A percentile compares a stretch with the other conserved stretches of the same genome.
phyloP scores from a whole-genome alignment of 37 sponge, comb jelly and placozoan species.

The Spongilla lacustris region DNA sequence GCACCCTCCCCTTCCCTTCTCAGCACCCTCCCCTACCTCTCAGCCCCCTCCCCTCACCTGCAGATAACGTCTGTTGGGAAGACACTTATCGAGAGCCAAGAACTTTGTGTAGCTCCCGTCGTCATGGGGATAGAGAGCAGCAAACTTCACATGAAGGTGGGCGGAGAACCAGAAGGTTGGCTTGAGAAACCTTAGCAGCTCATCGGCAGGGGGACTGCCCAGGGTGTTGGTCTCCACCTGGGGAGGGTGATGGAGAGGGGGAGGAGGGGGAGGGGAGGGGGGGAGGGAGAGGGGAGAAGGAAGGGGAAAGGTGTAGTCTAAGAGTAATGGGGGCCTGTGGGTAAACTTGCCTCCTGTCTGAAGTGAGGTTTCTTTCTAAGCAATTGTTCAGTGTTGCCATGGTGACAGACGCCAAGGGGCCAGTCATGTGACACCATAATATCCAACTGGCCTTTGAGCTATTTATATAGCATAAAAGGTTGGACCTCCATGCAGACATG shows the following conservation, averaged over 20 bases:
- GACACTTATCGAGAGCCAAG: constrained; percentile 93
- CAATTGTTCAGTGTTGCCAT: constrained; percentile 84
- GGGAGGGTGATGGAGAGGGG: not conserved
- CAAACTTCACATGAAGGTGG: constrained; percentile 95
- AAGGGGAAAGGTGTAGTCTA: too few species aligned
- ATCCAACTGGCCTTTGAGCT: constrained; percentile 80
- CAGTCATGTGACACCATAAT: constrained; percentile 97
- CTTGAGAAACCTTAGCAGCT: constrained; percentile 70
- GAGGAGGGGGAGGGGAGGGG: not conserved
- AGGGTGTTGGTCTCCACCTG: constrained; percentile 63
- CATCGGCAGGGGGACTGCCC: constrained; percentile 84
- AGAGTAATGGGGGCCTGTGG: too few species aligned
- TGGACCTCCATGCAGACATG: too few species aligned
- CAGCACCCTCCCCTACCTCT: constrained; percentile 31
- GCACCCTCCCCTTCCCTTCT: not conserved
- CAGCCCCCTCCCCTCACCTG: constrained; percentile 41
- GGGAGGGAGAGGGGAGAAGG: too few species aligned
- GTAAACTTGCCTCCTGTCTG: constrained; percentile 82
- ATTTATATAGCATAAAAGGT: not conserved
- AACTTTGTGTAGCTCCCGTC: constrained; percentile 58
- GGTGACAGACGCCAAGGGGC: constrained; percentile 92
- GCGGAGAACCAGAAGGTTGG: constrained; percentile 94
- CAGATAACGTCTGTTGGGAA: constrained; percentile 82
- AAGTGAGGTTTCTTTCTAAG: constrained; percentile 84
- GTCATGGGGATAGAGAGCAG: constrained; percentile 80